Base-by-base conservation (phyloP, 2,888 invertebrate species). In the Aspidiotus rigidus region DNA sequence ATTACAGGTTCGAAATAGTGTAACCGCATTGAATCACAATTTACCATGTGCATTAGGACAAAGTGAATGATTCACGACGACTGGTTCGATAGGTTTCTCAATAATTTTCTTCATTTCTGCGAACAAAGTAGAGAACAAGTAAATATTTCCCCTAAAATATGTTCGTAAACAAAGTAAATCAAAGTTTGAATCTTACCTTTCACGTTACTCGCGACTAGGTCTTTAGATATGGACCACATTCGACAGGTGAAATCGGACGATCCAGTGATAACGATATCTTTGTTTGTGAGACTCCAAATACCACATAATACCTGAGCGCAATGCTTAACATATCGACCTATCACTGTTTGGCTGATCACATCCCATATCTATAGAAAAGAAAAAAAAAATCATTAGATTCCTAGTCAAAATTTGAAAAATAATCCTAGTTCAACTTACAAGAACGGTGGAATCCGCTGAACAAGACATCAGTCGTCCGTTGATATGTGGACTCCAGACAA, bases 401-500 rank as follows among this genome's bases (percentile, higher is more conserved):
- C 1, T 7, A 11, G 28, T n/a, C 11, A 16, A 63, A 49, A 63
- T 17, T 49, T n/a, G 53, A 17, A 53, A 49, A 53, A 56, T 40
- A 64, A 55, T 15, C 7, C 7, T n/a, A 17, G 42, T 8, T 6
- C 6, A 13, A 72, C 73, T 77, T 78, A 90, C 89, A 79, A 87
- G 82, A 39, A 85, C 85, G 42, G 85, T 83, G 39, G 81, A 79
- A 77, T 90, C 90, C 71, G 85, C 86, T 1, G 88, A 86, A 0
- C 85, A 84, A 5, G 89, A 85, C 7, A 86, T 81, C 59, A 93
- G 78, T 61, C 80, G 78, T 0, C 82, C 85, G 70, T 86, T 85
- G 2, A 79, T 75, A 75, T 88, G 87, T 0, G 86, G 86, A 77
- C 83, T 87, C 89, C 89, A 90, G 0, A 81, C 79, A 7, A 87